These are phyloP conservation scores for Ostrea denselamellosa DNA, from an alignment of 1,140 invertebrate genomes.

Conservation along the genomic window DNA sequence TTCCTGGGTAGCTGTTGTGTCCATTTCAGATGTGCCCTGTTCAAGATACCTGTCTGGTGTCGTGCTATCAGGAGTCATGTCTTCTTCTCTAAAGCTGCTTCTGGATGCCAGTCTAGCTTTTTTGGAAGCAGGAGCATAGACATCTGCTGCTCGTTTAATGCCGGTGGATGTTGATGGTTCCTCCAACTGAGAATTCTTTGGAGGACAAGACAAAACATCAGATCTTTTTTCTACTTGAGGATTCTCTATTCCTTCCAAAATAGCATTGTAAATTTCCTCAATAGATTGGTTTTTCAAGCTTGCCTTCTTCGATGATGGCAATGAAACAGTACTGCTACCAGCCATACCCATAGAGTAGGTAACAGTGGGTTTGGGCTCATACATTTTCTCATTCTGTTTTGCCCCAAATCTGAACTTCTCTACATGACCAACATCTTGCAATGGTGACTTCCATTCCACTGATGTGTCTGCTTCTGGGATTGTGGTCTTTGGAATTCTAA, in stretches of 20 bases:
- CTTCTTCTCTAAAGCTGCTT: neutral
- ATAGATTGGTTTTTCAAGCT: neutral
- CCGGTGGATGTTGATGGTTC: conserved; percentile 17
- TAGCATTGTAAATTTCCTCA: neutral
- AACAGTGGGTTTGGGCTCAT: neutral
- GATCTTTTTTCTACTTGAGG: neutral
- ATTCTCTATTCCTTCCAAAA: neutral
- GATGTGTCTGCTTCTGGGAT: neutral
- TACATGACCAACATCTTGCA: neutral
- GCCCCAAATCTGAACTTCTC: conserved; percentile 5
- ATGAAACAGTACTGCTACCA: neutral
- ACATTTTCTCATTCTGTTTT: neutral
- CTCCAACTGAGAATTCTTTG: neutral
- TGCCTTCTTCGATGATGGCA: neutral
- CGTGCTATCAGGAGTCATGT: conserved; percentile 18
- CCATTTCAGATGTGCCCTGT: neutral
- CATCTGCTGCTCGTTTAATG: neutral
- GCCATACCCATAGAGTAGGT: neutral
- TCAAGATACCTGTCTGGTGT: conserved; percentile 3
- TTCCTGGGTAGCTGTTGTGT: neutral
- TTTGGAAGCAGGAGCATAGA: neutral
- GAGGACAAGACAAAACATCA: neutral
- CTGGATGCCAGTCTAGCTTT: neutral
- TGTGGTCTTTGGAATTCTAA: neutral
- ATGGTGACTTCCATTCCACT: neutral